Base-by-base conservation (phyloP, 64 coral and sea anemone genomes). In the Acropora yongei region DNA sequence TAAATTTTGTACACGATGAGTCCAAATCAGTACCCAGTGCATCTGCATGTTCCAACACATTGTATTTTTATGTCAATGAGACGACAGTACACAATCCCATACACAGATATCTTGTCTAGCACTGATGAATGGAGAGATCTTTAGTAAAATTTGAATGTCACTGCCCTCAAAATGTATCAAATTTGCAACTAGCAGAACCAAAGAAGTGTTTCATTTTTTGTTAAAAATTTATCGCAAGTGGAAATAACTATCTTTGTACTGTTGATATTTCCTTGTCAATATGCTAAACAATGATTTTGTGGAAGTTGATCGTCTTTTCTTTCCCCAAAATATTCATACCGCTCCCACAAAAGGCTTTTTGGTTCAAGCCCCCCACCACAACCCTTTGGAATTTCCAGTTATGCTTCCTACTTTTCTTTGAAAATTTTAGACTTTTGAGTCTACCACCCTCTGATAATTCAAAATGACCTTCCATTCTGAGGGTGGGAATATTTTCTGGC, bases 81-180 rank as follows among this genome's bases (percentile, higher is more conserved):
- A 83, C 53, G 47, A 87, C 60, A 65, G 67, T 72, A 18, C 41
- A 19, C 67, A 71, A 71, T 72, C 84, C 84, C 18, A 72, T 87
- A 41, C 84, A 87, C 67, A 65, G 71, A 45, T 73, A 87, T 71
- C 41, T 87, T 47, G 44, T 87, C 61, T 45, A 72, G 84, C 67
- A 72, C 84, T 87, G 46, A 87, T 87, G 83, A 87, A 87, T 87
- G 83, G 83, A n/a, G 83, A 41, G 6, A 71, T 87, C 66, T 87
- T 87, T 42, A 87, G 60, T 49, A 87, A 87, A 72, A 68, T 87
- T 30, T 87, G 43, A 57, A 47, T 79, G 77, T 79, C 57, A 61
- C 57, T 61, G 57, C 57, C 57, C 57, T 61, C 57, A 61, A 61
- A 61, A 61, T 61, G 57, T 61, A 61, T 61, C 57, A 61, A 61